Conservation (phyloP, 2,113 vertebrate species). For the Triplophysa dalaica region DNA sequence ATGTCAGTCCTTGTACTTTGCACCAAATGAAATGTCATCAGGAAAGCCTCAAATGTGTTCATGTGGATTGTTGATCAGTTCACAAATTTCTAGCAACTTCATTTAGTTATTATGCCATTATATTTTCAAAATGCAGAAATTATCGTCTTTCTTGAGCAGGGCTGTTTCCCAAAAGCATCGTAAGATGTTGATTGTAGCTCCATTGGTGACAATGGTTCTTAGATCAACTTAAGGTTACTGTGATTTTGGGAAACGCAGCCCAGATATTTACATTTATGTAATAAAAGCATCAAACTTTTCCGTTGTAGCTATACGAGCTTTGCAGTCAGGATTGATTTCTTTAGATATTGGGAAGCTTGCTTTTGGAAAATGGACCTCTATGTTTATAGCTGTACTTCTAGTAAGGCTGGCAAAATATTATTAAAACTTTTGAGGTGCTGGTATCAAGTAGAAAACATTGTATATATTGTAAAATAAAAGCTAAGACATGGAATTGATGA, state of each 20-base stretch:
- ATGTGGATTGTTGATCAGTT: constrained; percentile 91
- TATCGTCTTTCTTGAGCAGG: neutral
- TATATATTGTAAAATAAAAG: constrained; percentile 53
- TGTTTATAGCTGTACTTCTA: constrained; percentile 16
- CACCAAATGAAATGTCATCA: constrained; percentile 64
- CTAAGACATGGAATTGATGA: constrained; percentile 31
- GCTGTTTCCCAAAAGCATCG: too few relatives aligned
- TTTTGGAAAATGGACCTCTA: constrained; percentile 33
- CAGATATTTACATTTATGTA: neutral
- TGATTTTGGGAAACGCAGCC: too few relatives aligned
- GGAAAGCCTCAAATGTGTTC: constrained; percentile 39
- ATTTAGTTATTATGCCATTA: constrained; percentile 44
- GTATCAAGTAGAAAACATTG: constrained; percentile 38
- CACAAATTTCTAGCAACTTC: constrained; percentile 57
- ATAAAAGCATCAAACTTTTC: neutral
- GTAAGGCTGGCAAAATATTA: constrained; percentile 7
- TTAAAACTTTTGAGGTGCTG: neutral
- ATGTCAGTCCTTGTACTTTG: constrained; percentile 58
- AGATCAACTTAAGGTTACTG: too few relatives aligned
- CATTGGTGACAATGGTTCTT: too few relatives aligned
- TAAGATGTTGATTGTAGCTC: too few relatives aligned
- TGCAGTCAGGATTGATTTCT: constrained; percentile 12
- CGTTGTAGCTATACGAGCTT: neutral
- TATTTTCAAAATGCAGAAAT: constrained; percentile 31
- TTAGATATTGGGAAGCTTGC: constrained; percentile 4